Base-by-base conservation (phyloP, 2,797 vertebrate genomes). In the Gallinago stenura region DNA sequence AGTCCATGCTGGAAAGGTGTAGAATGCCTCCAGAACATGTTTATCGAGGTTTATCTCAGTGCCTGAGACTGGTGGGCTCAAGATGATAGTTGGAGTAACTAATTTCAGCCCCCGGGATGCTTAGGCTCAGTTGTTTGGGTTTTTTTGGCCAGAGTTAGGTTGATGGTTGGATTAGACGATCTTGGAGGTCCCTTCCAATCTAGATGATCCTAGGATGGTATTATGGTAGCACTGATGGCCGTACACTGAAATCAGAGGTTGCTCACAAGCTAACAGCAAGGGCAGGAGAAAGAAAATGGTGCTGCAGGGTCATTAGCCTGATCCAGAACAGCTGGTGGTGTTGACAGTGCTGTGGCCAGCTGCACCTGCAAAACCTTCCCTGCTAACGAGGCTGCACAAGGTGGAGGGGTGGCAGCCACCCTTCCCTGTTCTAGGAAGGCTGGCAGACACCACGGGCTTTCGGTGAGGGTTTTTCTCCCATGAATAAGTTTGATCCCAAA, bases 381-480 rank as follows among this genome's bases (percentile, higher is more conserved):
- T 2, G 2, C 21, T n/a, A 28, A 17, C 0, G 1, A 2, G 13
- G 33, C 65, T 51, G 2, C 6, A 2, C 30, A 31, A 43, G 46
- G n/a, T 61, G n/a, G n/a, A 39, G 58, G 31, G 62, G 17, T 9
- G 26, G 17, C 64, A 53, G 26, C 35, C 20, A 17, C 25, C 33
- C 37, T 35, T 37, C 43, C 33, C 56, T 6, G 1, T 20, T 5
- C 62, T 0, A 0, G 25, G 12, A 37, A 33, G 48, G n/a, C 76
- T 68, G 54, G 33, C 33, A 66, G 30, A 18, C 8, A 2, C 65
- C 3, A 22, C 5, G 20, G 22, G 9, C 9, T 12, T 19, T 64
- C 10, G 0, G 2, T 6, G 24, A 10, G 15, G 4, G 5, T 4
- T 78, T 51, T 37, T 39, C 30, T 45, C 31, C 1, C 0, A 0